Evolutionary conservation across 2,113 vertebrate species (phyloP).

Genomic region (Brachyhypopomus gauderio): DNA sequence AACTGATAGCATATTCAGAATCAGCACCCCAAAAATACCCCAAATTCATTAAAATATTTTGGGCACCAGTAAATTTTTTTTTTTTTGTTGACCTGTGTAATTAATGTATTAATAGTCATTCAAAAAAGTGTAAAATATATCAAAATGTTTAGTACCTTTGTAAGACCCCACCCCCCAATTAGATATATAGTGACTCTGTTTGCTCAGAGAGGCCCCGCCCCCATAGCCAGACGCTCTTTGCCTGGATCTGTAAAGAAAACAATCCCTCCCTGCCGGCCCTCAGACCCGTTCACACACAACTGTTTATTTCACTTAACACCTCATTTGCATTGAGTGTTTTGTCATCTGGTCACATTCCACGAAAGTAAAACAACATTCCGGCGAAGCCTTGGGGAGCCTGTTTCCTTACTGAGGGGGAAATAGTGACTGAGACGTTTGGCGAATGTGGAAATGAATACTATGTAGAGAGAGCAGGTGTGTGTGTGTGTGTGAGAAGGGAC

Average conservation of each 20-base stretch:
- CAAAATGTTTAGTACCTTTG: too few relatives aligned
- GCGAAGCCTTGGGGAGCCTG: background rate
- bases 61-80: too few relatives aligned
- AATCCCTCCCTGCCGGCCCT: slow-evolving; percentile 60
- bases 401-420: slow-evolving; percentile 2
- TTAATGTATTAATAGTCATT: too few relatives aligned
- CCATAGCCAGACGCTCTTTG: slow-evolving; percentile 51
- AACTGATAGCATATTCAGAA: too few relatives aligned
- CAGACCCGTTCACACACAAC: slow-evolving; percentile 57
- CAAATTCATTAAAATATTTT: too few relatives aligned
- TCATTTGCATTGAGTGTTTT: slow-evolving; percentile 64
- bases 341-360: slow-evolving; percentile 70
- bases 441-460: background rate
- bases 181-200: slow-evolving; percentile 56
- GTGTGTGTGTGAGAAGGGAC: slow-evolving; percentile 18
- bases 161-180: too few relatives aligned
- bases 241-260: slow-evolving; percentile 65
- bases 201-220: slow-evolving; percentile 54
- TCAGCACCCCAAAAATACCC: too few relatives aligned
- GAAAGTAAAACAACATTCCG: slow-evolving; percentile 27
- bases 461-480: slow-evolving; percentile 23
- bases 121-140: too few relatives aligned
- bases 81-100: too few relatives aligned
- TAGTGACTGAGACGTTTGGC: background rate
- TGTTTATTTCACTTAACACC: slow-evolving; percentile 77